Conservation (phyloP, 1,140 invertebrate genomes). For the Drosophila kohkoa region DNA sequence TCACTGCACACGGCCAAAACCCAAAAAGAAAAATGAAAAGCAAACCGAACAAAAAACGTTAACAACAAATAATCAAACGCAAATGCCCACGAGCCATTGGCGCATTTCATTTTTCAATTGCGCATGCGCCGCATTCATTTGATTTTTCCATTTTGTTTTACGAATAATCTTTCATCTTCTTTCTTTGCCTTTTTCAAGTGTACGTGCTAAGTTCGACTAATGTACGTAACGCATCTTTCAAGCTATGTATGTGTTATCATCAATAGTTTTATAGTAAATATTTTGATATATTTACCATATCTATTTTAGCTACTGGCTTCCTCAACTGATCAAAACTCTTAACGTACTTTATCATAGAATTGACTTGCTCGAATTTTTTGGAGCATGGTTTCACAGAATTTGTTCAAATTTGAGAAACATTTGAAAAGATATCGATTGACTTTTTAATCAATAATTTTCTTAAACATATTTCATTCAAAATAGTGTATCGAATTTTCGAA, state of each 20-base stretch:
- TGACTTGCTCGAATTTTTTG: too few species aligned
- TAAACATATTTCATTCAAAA: too few species aligned
- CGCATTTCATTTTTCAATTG: conserved; percentile 72
- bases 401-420: too few species aligned
- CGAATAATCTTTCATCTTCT: conserved; percentile 7
- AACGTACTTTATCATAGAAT: too few species aligned
- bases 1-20: conserved; percentile 69
- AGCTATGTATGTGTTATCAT: neutral
- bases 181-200: conserved; percentile 10
- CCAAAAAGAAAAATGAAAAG: conserved; percentile 24
- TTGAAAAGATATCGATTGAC: too few species aligned
- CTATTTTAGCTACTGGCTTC: neutral
- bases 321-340: neutral
- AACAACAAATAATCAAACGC: conserved; percentile 29
- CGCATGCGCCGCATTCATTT: conserved; percentile 58
- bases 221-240: conserved; percentile 2
- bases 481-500: too few species aligned
- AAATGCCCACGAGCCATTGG: conserved; percentile 54
- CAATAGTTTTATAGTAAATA: neutral
- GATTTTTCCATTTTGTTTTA: conserved; percentile 27
- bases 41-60: conserved; percentile 16
- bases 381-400: too few species aligned
- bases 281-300: neutral
- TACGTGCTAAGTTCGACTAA: neutral
- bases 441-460: too few species aligned